phyloP scores from a whole-genome alignment of 2,797 vertebrate genomes.

The Sarcoramphus papa region DNA sequence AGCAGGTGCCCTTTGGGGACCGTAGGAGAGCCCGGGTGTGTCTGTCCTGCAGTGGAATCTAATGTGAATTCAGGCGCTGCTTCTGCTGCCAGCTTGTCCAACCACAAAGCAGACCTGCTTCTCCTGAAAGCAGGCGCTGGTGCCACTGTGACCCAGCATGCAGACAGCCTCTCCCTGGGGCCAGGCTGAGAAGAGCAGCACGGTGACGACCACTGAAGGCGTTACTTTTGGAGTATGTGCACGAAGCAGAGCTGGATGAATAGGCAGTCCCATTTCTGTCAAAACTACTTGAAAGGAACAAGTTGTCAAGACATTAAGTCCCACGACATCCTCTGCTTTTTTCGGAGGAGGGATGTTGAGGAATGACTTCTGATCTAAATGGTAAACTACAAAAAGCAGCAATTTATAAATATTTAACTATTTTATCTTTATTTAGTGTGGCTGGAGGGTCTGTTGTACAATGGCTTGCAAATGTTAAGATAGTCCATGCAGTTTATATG shows the following conservation, averaged over 20 bases:
- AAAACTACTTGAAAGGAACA: background rate
- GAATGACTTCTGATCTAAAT: background rate
- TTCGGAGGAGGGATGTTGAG: background rate
- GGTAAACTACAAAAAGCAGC: background rate
- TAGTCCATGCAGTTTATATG: background rate
- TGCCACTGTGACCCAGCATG: fast-evolving
- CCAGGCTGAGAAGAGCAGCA: background rate
- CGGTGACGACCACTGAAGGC: background rate
- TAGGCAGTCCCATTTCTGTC: constrained; percentile 21
- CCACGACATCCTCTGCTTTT: background rate
- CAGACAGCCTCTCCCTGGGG: background rate
- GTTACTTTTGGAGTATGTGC: background rate
- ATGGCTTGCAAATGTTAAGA: background rate
- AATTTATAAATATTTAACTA: constrained; percentile 4
- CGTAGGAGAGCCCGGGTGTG: background rate
- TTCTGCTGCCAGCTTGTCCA: background rate
- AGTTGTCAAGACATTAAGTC: background rate
- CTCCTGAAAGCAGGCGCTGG: background rate
- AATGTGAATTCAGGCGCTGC: background rate
- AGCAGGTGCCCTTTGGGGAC: background rate
- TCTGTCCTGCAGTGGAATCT: background rate
- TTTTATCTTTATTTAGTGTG: background rate
- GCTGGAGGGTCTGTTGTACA: background rate
- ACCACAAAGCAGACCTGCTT: fast-evolving
- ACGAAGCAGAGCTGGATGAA: background rate